Conservation (phyloP, 2,888 invertebrate genomes). For the Torymus texanus region DNA sequence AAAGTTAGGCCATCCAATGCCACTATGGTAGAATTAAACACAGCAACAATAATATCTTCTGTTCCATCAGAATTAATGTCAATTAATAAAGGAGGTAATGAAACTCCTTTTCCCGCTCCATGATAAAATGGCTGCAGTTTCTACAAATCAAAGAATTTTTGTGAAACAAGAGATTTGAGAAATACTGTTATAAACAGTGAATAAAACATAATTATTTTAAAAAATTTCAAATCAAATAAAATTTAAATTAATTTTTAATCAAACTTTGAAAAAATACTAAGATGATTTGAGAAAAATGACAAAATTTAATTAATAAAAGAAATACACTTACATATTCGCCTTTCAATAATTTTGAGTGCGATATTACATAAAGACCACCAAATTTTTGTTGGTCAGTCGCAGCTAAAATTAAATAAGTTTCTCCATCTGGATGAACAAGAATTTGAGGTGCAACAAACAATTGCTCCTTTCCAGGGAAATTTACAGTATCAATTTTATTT, state of each 20-base stretch:
- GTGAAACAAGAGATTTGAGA: conserved; percentile 1
- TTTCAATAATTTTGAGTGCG: conserved; percentile 78
- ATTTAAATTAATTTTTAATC: not conserved
- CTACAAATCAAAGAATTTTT: conserved; percentile 33
- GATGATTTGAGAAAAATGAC: conserved; percentile 1
- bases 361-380: conserved; percentile 83
- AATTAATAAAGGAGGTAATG: conserved; percentile 81
- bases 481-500: conserved; percentile 78
- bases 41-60: conserved; percentile 84
- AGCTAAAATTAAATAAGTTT: conserved; percentile 81
- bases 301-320: conserved; percentile 24
- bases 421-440: conserved; percentile 79
- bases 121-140: conserved; percentile 76
- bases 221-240: not conserved
- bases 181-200: no score
- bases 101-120: conserved; percentile 81
- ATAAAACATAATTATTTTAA: no score
- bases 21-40: conserved; percentile 83
- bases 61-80: conserved; percentile 84
- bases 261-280: not conserved
- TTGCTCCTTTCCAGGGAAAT: conserved; percentile 81
- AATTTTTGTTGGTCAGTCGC: conserved; percentile 85
- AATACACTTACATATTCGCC: conserved; percentile 74
- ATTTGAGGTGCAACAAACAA: conserved; percentile 85
- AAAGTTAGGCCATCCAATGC: conserved; percentile 84